A percentile compares a stretch with the other conserved stretches of the same genome.
These are phyloP conservation scores for Raja brachyura DNA, from an alignment of 2,113 vertebrate genomes.

Conservation along the genomic window DNA sequence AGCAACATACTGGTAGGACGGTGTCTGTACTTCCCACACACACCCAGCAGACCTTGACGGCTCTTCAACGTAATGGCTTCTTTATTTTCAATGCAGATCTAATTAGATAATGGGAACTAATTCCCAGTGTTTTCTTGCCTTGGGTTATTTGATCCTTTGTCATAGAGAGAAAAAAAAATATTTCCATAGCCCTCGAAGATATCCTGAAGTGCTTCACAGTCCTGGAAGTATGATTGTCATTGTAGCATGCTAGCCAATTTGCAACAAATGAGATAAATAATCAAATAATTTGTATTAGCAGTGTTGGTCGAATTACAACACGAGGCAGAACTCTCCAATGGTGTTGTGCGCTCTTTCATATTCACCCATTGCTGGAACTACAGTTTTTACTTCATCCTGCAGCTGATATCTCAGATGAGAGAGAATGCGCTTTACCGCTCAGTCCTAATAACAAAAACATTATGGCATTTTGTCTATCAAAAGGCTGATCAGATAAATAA, in stretches of 20 bases:
- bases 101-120: not conserved
- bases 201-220: not conserved
- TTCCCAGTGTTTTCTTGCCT: not conserved
- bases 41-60: not conserved
- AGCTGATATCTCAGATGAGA: no score
- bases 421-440: not conserved
- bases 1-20: not conserved
- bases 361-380: not conserved
- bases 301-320: not conserved
- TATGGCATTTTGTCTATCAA: not conserved
- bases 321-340: not conserved
- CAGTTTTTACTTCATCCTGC: not conserved
- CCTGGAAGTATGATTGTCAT: not conserved
- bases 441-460: not conserved
- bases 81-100: constrained; percentile 18
- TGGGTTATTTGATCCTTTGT: not conserved
- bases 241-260: not conserved
- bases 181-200: not conserved
- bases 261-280: not conserved
- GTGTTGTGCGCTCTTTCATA: not conserved
- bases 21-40: not conserved
- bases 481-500: not conserved
- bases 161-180: not conserved
- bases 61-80: not conserved
- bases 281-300: not conserved